Conservation (phyloP, 2,797 vertebrate species). For the Hypotaenidia philippensis region DNA sequence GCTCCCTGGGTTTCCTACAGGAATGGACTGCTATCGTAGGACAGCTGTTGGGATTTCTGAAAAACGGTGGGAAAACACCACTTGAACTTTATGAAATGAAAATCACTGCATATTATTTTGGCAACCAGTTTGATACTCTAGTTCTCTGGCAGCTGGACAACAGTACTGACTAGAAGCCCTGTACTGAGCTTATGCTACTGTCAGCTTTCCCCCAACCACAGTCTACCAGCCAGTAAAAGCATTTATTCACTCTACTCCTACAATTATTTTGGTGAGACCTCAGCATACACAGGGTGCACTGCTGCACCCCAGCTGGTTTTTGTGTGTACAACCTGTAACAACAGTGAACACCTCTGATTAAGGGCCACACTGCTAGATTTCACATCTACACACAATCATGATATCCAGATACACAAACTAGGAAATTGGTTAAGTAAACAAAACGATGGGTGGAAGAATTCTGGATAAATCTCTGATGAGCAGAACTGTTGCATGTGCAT, state of each 20-base stretch:
- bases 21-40: constrained; percentile 18
- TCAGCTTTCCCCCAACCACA: background rate
- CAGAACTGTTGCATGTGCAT: background rate
- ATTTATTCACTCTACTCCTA: background rate
- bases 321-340: background rate
- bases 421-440: background rate
- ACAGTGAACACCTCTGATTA: background rate
- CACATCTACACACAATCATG: fast-evolving
- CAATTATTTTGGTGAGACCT: background rate
- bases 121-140: background rate
- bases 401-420: background rate
- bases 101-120: background rate
- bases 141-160: constrained; percentile 24
- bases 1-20: constrained; percentile 36
- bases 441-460: background rate
- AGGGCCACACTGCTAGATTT: background rate
- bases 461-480: background rate
- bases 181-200: background rate
- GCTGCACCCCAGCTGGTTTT: background rate
- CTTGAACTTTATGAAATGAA: constrained; percentile 23
- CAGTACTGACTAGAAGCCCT: constrained; percentile 3
- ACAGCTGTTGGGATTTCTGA: constrained; percentile 56
- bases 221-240: background rate
- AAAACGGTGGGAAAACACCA: constrained; percentile 61
- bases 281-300: background rate